These are phyloP conservation scores for Acestrorhynchus altus DNA, from an alignment of 2,797 vertebrate genomes.

Conservation along the genomic window DNA sequence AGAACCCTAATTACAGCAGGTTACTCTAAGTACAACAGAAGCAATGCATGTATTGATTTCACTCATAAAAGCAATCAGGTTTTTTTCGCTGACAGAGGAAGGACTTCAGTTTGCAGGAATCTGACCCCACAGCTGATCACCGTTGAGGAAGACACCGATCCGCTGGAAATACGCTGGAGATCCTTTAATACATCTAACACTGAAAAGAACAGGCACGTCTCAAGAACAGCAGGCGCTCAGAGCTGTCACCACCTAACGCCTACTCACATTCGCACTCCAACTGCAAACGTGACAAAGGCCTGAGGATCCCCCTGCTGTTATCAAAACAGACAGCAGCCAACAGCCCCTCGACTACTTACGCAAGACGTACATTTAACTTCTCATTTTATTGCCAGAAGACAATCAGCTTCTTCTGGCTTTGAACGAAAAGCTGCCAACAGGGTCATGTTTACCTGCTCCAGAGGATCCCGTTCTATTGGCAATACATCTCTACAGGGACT, in stretches of 20 bases:
- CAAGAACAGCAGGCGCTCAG: conserved; percentile 5
- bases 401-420: too few relatives aligned
- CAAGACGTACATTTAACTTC: background rate
- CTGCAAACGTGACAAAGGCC: conserved; percentile 6
- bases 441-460: too few relatives aligned
- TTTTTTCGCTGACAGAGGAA: too few relatives aligned
- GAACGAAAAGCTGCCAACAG: too few relatives aligned
- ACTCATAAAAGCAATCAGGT: too few relatives aligned
- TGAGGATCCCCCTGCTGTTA: conserved; percentile 13
- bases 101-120: too few relatives aligned
- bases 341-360: background rate
- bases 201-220: conserved; percentile 19
- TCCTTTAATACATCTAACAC: background rate
- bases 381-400: too few relatives aligned
- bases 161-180: background rate
- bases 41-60: too few relatives aligned
- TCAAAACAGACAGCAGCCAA: conserved; percentile 1
- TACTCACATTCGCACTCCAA: background rate
- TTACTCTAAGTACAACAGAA: too few relatives aligned
- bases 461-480: too few relatives aligned
- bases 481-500: too few relatives aligned
- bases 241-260: conserved; percentile 3
- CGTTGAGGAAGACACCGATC: background rate
- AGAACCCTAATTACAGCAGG: too few relatives aligned
- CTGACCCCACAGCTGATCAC: background rate